Evolutionary conservation across 2,113 vertebrate genomes (phyloP).

Genomic region (Climacteris rufus): DNA sequence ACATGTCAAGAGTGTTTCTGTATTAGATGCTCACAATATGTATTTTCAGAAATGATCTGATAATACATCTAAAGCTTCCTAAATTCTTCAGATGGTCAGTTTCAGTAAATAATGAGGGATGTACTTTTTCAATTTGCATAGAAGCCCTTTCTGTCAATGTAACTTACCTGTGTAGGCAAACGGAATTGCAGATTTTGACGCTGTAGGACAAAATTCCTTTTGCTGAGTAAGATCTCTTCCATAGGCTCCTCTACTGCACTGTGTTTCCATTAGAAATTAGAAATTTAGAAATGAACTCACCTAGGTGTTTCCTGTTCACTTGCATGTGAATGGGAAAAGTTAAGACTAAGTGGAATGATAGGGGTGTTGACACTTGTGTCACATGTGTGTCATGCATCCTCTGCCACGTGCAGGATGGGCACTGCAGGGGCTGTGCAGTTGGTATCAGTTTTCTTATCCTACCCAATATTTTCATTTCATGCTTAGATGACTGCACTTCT

Average conservation of each 20-base stretch:
- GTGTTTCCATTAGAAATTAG: not conserved
- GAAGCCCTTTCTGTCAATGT: not conserved
- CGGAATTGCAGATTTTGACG: not conserved
- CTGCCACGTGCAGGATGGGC: not conserved
- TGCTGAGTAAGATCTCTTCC: not conserved
- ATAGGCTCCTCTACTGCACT: not conserved
- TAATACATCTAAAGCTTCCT: not conserved
- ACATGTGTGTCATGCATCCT: too few relatives aligned
- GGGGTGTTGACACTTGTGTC: rapidly evolving
- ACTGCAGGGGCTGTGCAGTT: not conserved
- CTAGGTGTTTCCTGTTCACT: not conserved
- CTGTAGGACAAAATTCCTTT: not conserved
- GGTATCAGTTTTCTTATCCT: not conserved
- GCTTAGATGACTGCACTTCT: not conserved
- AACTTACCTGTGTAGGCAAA: not conserved
- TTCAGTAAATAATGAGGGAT: not conserved
- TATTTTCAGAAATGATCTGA: not conserved
- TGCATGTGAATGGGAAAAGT: not conserved
- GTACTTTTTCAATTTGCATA: not conserved
- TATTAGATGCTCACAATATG: not conserved
- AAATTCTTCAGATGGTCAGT: not conserved
- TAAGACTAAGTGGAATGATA: not conserved
- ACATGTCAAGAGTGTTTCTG: not conserved
- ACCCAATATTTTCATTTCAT: not conserved
- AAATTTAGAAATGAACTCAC: not conserved